Evolutionary conservation across 2,797 vertebrate species (phyloP).

Genomic region (Scarus forsteni): DNA sequence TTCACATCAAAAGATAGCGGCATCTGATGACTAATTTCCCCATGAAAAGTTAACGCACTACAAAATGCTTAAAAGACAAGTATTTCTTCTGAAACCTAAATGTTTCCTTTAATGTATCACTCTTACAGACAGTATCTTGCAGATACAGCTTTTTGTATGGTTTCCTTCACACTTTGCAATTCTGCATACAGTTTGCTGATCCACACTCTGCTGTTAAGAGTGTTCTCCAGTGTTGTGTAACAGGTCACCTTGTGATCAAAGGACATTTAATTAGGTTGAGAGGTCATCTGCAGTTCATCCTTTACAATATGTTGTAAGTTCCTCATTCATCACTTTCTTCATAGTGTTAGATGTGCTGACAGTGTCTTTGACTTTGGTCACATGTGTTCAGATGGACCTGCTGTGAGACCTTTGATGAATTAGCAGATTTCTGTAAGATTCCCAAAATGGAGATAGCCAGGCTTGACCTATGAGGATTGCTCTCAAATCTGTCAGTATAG

Average conservation of each 20-base stretch:
- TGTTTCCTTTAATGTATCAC: slow-evolving; percentile 57
- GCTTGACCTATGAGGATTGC: too few relatives aligned
- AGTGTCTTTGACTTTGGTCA: background rate
- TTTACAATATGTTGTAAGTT: background rate
- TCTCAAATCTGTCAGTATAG: too few relatives aligned
- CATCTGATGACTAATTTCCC: slow-evolving; percentile 65
- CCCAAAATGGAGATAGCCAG: too few relatives aligned
- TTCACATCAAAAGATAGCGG: slow-evolving; percentile 1
- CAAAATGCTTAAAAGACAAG: slow-evolving; percentile 17
- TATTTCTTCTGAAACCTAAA: slow-evolving; percentile 48
- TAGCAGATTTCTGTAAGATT: too few relatives aligned
- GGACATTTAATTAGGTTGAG: slow-evolving; percentile 15
- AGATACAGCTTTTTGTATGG: background rate
- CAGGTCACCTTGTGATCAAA: slow-evolving; percentile 1
- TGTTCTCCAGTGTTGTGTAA: slow-evolving; percentile 31
- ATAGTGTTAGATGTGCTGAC: background rate
- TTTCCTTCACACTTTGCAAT: slow-evolving; percentile 12
- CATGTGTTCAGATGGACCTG: too few relatives aligned
- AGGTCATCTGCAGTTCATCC: background rate
- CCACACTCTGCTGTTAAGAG: slow-evolving; percentile 28
- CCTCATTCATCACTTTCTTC: background rate
- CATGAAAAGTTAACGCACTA: slow-evolving; percentile 8
- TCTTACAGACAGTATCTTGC: background rate
- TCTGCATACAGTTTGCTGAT: slow-evolving; percentile 20
- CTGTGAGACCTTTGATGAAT: too few relatives aligned